Evolutionary conservation across 2,797 vertebrate genomes (phyloP), one percentile per base, ranked within the genome.

Genomic region (Argentina silus): DNA sequence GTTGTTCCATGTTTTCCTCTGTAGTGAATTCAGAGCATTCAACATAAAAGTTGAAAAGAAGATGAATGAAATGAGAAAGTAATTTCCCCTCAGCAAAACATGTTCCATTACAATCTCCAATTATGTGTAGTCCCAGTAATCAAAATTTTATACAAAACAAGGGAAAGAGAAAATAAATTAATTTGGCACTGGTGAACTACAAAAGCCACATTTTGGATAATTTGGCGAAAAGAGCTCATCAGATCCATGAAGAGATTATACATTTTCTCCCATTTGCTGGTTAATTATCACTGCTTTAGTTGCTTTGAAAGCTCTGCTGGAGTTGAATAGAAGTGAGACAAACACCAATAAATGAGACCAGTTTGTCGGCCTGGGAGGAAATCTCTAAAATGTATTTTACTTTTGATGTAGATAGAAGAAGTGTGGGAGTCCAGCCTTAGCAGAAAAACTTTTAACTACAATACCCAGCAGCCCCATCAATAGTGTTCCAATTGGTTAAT

Each of bases 121-220:
- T 6, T 42, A 72, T 51, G 51, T 63, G 11, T 76, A 77, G 78
- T 44, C 60, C 8, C 51, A 59, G 66, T 79, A 51, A 53, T 64
- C 81, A 19, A 42, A 17, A 59, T 76, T 84, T 48, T 62, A 50
- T 21, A 23, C 72, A 62, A 42, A 62, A 42, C 27, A 7, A 76
- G 73, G 73, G 7, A 6, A 65, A 50, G 66, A 48, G 66, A 60
- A 75, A 72, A 51, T 1, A 84, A 85, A 85, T 82, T 70, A 53
- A 77, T 87, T 85, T 81, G 78, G 81, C 76, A 74, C 60, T 3
- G 51, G 78, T 77, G 43, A n/a, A 8, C 60, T 50, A 76, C 11
- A 80, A 79, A 79, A 72, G 66, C 6, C 17, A 48, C 50, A 17
- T 48, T 7, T 50, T 60, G 62, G 72, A 68, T 50, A 48, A 78